phyloP scores from a whole-genome alignment of 2,797 vertebrate species.

The Mus minutoides region DNA sequence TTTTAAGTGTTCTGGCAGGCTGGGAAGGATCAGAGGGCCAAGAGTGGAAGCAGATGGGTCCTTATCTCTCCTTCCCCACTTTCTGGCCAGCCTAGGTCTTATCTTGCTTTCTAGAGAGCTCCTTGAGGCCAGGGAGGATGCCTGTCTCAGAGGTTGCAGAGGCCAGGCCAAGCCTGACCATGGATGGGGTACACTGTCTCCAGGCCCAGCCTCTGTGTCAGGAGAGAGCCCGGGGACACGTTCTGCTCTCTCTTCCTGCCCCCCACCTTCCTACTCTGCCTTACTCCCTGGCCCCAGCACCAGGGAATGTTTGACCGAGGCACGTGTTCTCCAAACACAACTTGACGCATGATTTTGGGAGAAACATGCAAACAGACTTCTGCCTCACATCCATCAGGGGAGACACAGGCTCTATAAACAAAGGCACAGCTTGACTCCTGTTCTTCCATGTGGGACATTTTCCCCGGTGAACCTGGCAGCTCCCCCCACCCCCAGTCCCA shows the following conservation, averaged over 20 bases:
- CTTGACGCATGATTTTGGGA: conserved; percentile 89
- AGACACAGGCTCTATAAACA: conserved; percentile 89
- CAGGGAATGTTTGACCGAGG: conserved; percentile 87
- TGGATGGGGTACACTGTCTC: not conserved
- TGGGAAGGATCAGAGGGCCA: conserved; percentile 58
- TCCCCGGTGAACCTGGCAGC: not conserved
- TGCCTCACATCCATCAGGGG: conserved; percentile 87
- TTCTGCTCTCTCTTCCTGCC: not conserved
- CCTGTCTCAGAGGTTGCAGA: not conserved
- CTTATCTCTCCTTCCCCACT: conserved; percentile 69
- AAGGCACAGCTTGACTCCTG: conserved; percentile 86
- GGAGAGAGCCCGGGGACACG: conserved; percentile 64
- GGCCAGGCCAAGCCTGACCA: not conserved
- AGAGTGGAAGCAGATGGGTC: conserved; percentile 74
- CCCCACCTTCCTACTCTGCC: conserved; percentile 14
- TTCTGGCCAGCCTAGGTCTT: conserved; percentile 58
- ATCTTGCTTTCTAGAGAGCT: conserved; percentile 76
- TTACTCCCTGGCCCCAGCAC: conserved; percentile 76
- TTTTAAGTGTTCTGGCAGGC: conserved; percentile 7
- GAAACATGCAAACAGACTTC: conserved; percentile 88
- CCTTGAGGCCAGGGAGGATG: conserved; percentile 64
- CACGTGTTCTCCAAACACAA: conserved; percentile 89
- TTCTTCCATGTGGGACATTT: conserved; percentile 67
- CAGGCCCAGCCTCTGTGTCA: not conserved
- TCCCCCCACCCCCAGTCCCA: not conserved